Evolutionary conservation across 2,797 vertebrate species (phyloP).

Genomic region (Coilia nasus): DNA sequence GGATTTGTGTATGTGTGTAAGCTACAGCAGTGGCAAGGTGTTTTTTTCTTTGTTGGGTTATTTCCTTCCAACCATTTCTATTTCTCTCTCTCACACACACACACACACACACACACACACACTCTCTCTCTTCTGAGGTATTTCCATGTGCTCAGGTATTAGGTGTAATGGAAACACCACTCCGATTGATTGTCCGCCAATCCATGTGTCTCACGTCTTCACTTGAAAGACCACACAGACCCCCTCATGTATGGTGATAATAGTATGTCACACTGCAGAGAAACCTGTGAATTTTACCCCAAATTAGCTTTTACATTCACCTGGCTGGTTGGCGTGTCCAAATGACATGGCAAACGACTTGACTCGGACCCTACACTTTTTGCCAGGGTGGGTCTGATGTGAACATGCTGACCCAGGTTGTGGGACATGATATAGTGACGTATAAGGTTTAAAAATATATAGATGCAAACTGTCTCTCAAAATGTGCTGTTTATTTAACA

Average conservation of each 20-base stretch:
- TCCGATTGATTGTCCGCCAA: background rate
- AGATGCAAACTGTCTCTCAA: too few relatives aligned
- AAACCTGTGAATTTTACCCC: too few relatives aligned
- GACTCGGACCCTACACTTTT: too few relatives aligned
- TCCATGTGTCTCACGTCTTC: background rate
- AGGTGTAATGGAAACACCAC: background rate
- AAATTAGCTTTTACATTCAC: too few relatives aligned
- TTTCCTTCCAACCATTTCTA: background rate
- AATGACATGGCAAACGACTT: too few relatives aligned
- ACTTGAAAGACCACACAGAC: background rate
- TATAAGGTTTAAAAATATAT: too few relatives aligned
- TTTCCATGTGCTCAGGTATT: background rate
- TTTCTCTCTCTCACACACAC: background rate
- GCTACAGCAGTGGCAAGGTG: background rate
- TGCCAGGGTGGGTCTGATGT: too few relatives aligned
- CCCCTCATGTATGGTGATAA: background rate
- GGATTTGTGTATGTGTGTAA: constrained; percentile 4
- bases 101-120: background rate
- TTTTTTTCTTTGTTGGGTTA: background rate
- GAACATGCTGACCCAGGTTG: too few relatives aligned
- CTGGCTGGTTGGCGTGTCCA: too few relatives aligned
- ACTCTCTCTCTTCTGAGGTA: background rate
- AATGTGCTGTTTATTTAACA: too few relatives aligned
- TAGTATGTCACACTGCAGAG: too few relatives aligned
- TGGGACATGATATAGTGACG: too few relatives aligned